Evolutionary conservation across 2,888 invertebrate species (phyloP).

Genomic region (Sthenelais limicola): DNA sequence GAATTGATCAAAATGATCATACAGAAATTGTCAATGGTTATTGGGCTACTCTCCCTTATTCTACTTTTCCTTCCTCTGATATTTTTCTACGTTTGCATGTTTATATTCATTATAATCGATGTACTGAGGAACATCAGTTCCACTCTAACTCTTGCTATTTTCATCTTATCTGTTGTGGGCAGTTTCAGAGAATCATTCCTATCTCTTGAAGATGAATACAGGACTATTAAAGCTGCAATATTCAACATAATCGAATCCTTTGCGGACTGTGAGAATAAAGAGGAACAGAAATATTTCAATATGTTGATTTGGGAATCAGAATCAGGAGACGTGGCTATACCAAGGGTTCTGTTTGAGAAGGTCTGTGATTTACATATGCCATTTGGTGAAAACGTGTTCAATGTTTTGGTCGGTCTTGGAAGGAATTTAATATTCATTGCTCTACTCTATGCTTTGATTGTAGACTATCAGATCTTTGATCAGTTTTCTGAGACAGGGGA

Average conservation of each 20-base stretch:
- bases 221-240: background rate
- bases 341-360: constrained; percentile 8
- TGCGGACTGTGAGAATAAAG: background rate
- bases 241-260: background rate
- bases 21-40: too few relatives aligned
- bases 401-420: background rate
- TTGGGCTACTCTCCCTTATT: background rate
- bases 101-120: constrained; percentile 3
- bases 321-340: constrained; percentile 11
- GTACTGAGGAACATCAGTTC: constrained; percentile 25
- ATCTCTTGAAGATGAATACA: constrained; percentile 15
- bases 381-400: background rate
- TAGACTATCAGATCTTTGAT: constrained; percentile 32
- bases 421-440: constrained; percentile 1
- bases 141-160: constrained; percentile 7
- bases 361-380: constrained; percentile 10
- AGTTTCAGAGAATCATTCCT: constrained; percentile 5
- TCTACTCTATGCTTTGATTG: constrained; percentile 9
- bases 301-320: constrained; percentile 5
- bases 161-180: constrained; percentile 6
- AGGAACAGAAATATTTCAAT: background rate
- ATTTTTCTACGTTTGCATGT: background rate
- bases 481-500: constrained; percentile 36
- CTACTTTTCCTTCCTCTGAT: constrained; percentile 9
- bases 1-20: too few relatives aligned